Conservation (phyloP, 2,113 vertebrate species). For the Donacobius atricapilla region DNA sequence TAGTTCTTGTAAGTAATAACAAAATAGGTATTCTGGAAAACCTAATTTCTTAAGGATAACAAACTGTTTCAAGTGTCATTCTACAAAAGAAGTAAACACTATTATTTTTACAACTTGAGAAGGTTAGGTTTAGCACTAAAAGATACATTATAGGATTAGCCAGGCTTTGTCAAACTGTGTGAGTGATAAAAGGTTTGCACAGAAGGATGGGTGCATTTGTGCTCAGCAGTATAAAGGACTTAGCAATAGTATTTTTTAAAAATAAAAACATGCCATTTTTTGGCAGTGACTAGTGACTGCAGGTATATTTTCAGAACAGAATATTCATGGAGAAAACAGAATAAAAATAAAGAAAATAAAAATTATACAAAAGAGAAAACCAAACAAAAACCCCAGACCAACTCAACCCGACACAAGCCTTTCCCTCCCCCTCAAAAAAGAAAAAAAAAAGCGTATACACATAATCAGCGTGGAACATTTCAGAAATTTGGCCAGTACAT, state of each 20-base stretch:
- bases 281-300: background rate
- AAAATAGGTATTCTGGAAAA: background rate
- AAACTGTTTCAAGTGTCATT: background rate
- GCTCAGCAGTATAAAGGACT: background rate
- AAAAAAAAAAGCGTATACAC: fast-evolving
- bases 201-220: background rate
- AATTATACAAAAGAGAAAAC: background rate
- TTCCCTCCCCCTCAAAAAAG: fast-evolving
- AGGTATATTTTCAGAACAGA: background rate
- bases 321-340: background rate
- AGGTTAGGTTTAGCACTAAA: background rate
- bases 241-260: background rate
- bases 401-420: background rate
- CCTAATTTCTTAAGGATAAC: background rate
- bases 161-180: background rate
- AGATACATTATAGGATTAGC: background rate
- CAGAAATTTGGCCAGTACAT: background rate
- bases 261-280: background rate
- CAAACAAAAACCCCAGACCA: background rate
- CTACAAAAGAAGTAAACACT: background rate
- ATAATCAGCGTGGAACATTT: background rate
- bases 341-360: background rate
- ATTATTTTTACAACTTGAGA: background rate
- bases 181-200: background rate
- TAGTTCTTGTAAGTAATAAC: background rate